Conservation (phyloP, 2,113 vertebrate species). For the Pachypanchax playfairii region DNA sequence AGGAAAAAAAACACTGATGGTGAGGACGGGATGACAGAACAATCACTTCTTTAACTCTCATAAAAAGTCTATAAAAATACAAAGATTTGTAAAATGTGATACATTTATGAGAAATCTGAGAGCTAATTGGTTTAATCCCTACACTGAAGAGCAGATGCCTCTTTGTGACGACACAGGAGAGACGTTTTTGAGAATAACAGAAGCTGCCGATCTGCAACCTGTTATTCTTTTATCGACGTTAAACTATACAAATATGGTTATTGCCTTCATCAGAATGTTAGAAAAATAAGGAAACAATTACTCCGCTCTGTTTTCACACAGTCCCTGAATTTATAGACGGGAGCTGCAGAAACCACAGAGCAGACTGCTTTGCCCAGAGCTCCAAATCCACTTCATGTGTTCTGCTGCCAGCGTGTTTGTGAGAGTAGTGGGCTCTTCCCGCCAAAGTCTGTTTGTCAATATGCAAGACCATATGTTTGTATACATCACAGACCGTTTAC, state of each 20-base stretch:
- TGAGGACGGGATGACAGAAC: constrained; percentile 8
- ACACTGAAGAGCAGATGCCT: constrained; percentile 18
- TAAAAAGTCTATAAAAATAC: neutral
- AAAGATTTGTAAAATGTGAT: neutral
- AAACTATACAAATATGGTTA: constrained; percentile 44
- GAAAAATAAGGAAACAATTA: constrained; percentile 53
- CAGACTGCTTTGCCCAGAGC: constrained; percentile 20
- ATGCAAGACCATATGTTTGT: constrained; percentile 68
- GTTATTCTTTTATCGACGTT: constrained; percentile 52
- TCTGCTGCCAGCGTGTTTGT: constrained; percentile 54
- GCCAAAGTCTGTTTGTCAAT: constrained; percentile 70
- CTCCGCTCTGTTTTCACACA: constrained; percentile 36
- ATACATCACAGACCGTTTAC: constrained; percentile 52
- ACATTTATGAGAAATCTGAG: constrained; percentile 13
- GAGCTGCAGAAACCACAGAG: constrained; percentile 43
- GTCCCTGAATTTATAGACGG: constrained; percentile 33
- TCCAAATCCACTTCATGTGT: constrained; percentile 56
- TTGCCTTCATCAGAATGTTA: constrained; percentile 38
- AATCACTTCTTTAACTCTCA: neutral
- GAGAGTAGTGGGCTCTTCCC: constrained; percentile 28
- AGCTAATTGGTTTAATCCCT: constrained; percentile 21
- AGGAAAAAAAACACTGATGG: constrained; percentile 27
- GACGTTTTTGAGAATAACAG: constrained; percentile 10
- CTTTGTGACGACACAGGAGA: constrained; percentile 5
- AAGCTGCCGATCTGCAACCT: constrained; percentile 49